Evolutionary conservation across 2,888 invertebrate species (phyloP).

Genomic region (Carabus problematicus): DNA sequence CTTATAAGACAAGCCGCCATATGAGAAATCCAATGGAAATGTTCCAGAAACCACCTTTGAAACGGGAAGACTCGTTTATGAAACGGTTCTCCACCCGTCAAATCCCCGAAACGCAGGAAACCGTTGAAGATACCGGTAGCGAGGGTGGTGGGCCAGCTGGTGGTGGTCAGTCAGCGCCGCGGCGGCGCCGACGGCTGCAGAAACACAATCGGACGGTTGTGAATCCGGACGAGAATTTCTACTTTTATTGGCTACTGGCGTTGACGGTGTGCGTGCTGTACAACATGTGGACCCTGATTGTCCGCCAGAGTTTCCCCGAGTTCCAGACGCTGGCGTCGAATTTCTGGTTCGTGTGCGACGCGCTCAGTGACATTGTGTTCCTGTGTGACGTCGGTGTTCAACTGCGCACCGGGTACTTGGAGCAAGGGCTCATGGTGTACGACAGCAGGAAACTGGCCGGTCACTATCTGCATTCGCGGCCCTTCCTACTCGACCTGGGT

Average conservation of each 20-base stretch:
- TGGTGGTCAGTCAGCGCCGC: conserved; percentile 62
- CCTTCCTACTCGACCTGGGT: conserved; percentile 84
- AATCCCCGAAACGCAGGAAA: conserved; percentile 85
- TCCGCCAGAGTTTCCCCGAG: conserved; percentile 93
- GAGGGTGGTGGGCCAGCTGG: conserved; percentile 61
- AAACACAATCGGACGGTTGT: conserved; percentile 83
- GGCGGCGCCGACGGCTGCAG: conserved; percentile 72
- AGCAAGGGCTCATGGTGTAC: conserved; percentile 94
- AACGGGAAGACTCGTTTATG: conserved; percentile 91
- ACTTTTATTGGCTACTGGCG: conserved; percentile 94
- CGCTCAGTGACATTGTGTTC: conserved; percentile 84
- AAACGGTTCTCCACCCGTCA: conserved; percentile 93
- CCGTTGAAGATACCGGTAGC: conserved; percentile 72
- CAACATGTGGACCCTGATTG: conserved; percentile 95
- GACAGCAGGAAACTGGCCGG: conserved; percentile 88
- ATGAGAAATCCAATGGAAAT: too few species aligned
- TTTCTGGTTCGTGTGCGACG: conserved; percentile 85
- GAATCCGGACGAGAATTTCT: conserved; percentile 94
- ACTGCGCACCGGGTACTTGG: conserved; percentile 92
- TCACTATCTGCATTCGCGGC: conserved; percentile 84
- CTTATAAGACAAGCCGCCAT: too few species aligned
- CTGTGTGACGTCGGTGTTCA: conserved; percentile 89
- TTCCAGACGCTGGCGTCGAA: conserved; percentile 75
- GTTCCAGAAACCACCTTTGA: conserved; percentile 84
- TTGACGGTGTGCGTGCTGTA: conserved; percentile 90